Conservation (phyloP, 2,888 invertebrate genomes). For the Chymomyza amoena region DNA sequence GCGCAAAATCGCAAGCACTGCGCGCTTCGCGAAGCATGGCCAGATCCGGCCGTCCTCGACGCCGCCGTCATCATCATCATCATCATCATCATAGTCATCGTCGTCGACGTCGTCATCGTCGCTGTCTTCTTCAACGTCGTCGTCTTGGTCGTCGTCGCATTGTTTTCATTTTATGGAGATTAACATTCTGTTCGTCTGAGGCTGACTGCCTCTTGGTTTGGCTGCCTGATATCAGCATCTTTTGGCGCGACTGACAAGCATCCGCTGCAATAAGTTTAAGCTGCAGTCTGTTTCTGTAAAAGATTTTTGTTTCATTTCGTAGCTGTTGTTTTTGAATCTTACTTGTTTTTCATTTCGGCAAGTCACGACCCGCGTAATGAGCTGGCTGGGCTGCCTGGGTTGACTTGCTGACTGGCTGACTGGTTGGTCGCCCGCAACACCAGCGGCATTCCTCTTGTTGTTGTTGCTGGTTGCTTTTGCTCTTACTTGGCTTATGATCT, state of each 20-base stretch:
- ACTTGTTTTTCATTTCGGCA: constrained; percentile 71
- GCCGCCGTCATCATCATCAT: constrained; percentile 1
- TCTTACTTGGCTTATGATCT: constrained; percentile 55
- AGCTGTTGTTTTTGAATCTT: constrained; percentile 46
- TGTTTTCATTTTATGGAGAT: constrained; percentile 72
- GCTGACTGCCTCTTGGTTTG: constrained; percentile 14
- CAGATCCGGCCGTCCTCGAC: constrained; percentile 32
- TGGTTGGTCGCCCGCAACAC: constrained; percentile 3
- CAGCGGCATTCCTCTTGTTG: constrained; percentile 3
- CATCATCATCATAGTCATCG: constrained; percentile 11
- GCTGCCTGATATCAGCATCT: constrained; percentile 15
- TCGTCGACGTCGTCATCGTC: constrained; percentile 42
- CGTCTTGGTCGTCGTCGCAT: constrained; percentile 60
- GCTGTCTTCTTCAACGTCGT: constrained; percentile 9
- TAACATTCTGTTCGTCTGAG: constrained; percentile 62
- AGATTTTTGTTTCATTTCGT: constrained; percentile 24
- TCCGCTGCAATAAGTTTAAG: constrained; percentile 51
- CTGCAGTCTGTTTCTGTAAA: constrained; percentile 14
- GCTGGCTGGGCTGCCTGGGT: constrained; percentile 25
- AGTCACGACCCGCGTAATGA: constrained; percentile 73
- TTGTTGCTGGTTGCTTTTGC: background rate
- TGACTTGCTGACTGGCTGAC: background rate
- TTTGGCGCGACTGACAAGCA: constrained; percentile 11
- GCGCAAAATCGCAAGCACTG: constrained; percentile 57
- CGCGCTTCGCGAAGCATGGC: constrained; percentile 71